These are phyloP conservation scores for Xestia ashworthii DNA, from an alignment of 2,888 invertebrate species.

Conservation along the genomic window DNA sequence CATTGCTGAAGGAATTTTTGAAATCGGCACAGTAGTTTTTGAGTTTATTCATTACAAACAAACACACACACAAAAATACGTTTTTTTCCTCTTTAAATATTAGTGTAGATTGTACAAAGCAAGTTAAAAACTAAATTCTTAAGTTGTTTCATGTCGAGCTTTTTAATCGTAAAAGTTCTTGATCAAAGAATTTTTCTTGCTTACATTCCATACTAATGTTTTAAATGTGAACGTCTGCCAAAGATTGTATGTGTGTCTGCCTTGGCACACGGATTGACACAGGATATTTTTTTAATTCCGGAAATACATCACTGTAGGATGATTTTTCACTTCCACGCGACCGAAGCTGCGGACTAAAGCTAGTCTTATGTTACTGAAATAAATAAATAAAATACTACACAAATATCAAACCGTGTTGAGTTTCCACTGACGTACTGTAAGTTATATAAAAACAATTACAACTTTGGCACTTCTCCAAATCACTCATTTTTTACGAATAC, in stretches of 20 bases:
- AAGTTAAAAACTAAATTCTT: neutral
- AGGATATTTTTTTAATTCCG: neutral
- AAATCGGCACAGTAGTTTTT: too few relatives aligned
- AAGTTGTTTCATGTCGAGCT: neutral
- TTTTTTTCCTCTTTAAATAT: too few relatives aligned
- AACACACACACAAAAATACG: too few relatives aligned
- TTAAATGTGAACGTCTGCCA: neutral
- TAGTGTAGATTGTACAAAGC: neutral
- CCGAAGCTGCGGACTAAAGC: neutral
- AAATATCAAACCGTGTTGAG: slow-evolving; percentile 7
- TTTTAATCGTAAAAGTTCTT: neutral
- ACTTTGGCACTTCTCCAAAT: slow-evolving; percentile 38
- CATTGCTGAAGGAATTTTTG: too few relatives aligned
- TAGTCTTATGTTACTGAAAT: neutral
- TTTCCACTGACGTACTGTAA: slow-evolving; percentile 32
- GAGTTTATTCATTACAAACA: too few relatives aligned
- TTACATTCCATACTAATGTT: neutral
- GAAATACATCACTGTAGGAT: neutral
- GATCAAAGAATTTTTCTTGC: neutral
- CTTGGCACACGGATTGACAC: neutral
- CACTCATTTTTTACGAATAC: slow-evolving; percentile 26
- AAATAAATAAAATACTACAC: neutral
- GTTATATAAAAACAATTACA: slow-evolving; percentile 39
- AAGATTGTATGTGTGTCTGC: neutral
- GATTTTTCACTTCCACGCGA: neutral